Evolutionary conservation across 1,140 invertebrate genomes (phyloP), one percentile per base, ranked within the genome.

Genomic region (Aphelenchoides fujianensis): DNA sequence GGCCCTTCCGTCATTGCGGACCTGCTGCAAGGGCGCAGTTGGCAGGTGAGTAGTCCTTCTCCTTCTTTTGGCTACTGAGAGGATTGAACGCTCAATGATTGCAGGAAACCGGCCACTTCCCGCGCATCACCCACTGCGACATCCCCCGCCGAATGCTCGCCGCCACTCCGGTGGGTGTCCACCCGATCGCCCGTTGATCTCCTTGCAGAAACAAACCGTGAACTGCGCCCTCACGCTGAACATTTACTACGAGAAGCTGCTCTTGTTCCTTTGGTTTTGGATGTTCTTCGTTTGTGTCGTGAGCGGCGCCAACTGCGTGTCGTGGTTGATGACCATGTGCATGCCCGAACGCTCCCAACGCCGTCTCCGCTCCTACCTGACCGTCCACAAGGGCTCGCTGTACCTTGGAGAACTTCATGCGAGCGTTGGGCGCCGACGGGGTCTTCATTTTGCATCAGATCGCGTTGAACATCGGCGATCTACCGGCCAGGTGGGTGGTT

Each of bases 241-340:
- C 69, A 82, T 85, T 34, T 86, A 85, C 75, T 86, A 85, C 72
- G 85, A 85, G 69, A 86, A 86, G 63, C 71, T 85, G 35, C 80
- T 86, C 62, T 74, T 86, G 23, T 86, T 85, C 70, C 68, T 85
- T 23, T 85, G 84, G 83, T 85, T 85, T 72, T 85, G 85, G 85
- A 82, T 85, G 67, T 72, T 84, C 16, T 85, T 85, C 73, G 78
- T 85, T 12, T 64, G 79, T 2, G 37, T 78, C 5, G 76, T 84
- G 9, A 81, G 77, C 55, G 74, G 74, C 36, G 30, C 68, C 0
- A 83, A 82, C 64, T 79, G 54, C 30, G n/a, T 75, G 19, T 69
- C 36, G 35, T 84, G 82, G 82, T 5, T 78, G 16, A 48, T 63
- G 32, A 61, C 61, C 16, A 37, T 76, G 41, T 81, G 71, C 48